These are phyloP conservation scores for Cataglyphis livida DNA, from an alignment of 2,888 invertebrate species.

Conservation along the genomic window DNA sequence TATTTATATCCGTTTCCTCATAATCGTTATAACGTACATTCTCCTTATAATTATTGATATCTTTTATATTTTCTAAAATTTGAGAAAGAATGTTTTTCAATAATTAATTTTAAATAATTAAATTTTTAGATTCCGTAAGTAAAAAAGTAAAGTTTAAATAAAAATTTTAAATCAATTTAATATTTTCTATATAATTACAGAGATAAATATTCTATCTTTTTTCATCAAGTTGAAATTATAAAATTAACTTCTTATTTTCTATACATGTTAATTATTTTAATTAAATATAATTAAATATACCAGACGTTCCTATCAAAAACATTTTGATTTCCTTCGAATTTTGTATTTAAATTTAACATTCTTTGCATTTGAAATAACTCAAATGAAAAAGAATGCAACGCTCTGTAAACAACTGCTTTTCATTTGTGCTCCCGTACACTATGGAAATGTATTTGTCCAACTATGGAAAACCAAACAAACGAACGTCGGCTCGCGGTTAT, in stretches of 20 bases:
- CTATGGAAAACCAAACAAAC: slow-evolving; percentile 28
- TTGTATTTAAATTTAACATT: background rate
- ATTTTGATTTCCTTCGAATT: background rate
- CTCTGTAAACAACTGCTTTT: slow-evolving; percentile 15
- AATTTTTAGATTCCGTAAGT: background rate
- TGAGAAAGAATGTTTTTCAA: background rate
- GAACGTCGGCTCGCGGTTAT: slow-evolving; percentile 24
- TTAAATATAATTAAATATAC: background rate
- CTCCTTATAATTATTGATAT: background rate
- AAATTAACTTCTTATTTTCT: background rate
- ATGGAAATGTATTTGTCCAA: slow-evolving; percentile 28
- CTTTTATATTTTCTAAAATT: background rate
- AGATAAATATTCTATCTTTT: background rate
- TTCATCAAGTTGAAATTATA: background rate
- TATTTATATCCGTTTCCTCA: background rate
- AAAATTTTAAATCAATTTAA: background rate
- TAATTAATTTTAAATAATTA: background rate
- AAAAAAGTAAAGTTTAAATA: background rate
- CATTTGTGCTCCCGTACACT: background rate
- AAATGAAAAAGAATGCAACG: background rate
- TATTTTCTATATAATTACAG: background rate
- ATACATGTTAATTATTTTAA: slow-evolving; percentile 9
- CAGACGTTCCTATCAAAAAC: background rate
- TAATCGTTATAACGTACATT: background rate
- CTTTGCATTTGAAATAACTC: background rate